These are phyloP conservation scores for Pipistrellus nathusii DNA, from an alignment of 2,797 vertebrate genomes.

Conservation along the genomic window DNA sequence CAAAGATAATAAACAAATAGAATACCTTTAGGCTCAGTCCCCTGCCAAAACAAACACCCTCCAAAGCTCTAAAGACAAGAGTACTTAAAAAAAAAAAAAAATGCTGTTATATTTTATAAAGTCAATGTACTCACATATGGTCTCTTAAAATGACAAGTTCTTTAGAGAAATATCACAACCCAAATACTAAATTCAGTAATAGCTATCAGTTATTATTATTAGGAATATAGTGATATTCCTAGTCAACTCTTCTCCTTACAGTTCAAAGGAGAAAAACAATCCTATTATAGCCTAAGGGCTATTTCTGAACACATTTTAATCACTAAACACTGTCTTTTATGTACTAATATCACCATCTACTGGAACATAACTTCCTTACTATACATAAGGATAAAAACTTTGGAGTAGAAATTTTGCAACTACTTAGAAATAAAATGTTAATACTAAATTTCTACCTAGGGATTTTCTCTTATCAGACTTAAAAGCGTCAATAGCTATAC, in stretches of 20 bases:
- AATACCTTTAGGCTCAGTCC: neutral
- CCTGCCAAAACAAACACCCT: slow-evolving; percentile 16
- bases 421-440: slow-evolving; percentile 54
- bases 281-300: slow-evolving; percentile 38
- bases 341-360: slow-evolving; percentile 81
- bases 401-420: slow-evolving; percentile 42
- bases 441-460: neutral
- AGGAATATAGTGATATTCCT: neutral
- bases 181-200: slow-evolving; percentile 3
- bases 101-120: neutral
- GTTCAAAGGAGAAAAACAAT: slow-evolving; percentile 49
- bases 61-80: neutral
- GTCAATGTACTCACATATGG: neutral
- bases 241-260: neutral
- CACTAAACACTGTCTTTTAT: slow-evolving; percentile 67
- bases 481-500: neutral
- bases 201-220: neutral
- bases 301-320: slow-evolving; percentile 71
- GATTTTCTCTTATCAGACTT: neutral
- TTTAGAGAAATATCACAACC: neutral
- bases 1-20: neutral
- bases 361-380: slow-evolving; percentile 73
- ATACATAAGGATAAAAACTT: slow-evolving; percentile 64
- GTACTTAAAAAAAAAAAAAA: neutral
- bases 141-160: slow-evolving; percentile 33